phyloP scores from a whole-genome alignment of 2,113 vertebrate species.

The Spermophilus dauricus region DNA sequence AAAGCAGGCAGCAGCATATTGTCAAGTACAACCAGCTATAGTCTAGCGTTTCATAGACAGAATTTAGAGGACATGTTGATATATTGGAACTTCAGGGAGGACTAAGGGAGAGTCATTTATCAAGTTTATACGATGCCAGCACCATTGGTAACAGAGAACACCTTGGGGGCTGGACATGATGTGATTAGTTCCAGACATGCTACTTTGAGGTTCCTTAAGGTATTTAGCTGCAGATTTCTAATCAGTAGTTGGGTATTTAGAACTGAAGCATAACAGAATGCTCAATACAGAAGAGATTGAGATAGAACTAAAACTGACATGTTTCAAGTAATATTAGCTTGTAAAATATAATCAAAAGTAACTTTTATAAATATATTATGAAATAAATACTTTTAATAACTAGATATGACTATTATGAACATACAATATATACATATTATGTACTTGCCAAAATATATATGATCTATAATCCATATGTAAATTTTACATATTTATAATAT shows the following conservation, averaged over 20 bases:
- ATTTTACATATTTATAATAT: not conserved
- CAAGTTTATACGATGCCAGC: conserved; percentile 1
- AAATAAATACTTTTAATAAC: conserved; percentile 34
- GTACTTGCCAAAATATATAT: not conserved
- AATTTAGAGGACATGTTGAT: not conserved
- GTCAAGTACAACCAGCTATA: not conserved
- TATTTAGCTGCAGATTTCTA: not conserved
- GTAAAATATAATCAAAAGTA: conserved; percentile 15
- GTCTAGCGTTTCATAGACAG: not conserved
- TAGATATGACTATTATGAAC: not conserved
- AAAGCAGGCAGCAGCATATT: not conserved
- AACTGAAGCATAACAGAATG: conserved; percentile 40
- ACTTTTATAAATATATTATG: not conserved
- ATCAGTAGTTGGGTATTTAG: conserved; percentile 11
- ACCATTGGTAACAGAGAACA: not conserved
- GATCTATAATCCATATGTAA: not conserved
- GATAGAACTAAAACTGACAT: not conserved
- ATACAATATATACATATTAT: not conserved
- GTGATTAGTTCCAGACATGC: not conserved
- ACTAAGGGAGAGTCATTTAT: conserved; percentile 38
- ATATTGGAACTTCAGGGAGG: not conserved
- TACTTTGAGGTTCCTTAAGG: conserved; percentile 43
- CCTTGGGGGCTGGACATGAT: not conserved
- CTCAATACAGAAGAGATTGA: not conserved
- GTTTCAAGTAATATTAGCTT: not conserved